Evolutionary conservation across 2,797 vertebrate species (phyloP).

Genomic region (Smutsia temminckii): DNA sequence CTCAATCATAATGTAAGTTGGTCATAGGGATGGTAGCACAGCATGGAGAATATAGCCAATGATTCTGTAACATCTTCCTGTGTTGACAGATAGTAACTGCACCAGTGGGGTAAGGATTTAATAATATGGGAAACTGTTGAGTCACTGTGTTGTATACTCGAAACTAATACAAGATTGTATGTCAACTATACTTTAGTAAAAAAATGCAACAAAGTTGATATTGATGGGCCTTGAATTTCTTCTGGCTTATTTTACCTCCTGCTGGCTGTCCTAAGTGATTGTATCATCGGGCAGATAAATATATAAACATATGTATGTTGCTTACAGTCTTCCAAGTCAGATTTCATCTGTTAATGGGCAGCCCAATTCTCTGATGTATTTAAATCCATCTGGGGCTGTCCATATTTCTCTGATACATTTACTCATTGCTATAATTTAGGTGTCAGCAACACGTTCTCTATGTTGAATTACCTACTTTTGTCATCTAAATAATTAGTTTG

Average conservation of each 20-base stretch:
- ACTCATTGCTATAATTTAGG: conserved; percentile 4
- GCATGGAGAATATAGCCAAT: too few relatives aligned
- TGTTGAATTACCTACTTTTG: conserved; percentile 54
- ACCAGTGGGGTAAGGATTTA: too few relatives aligned
- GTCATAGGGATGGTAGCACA: too few relatives aligned
- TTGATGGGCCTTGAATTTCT: neutral
- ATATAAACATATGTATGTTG: neutral
- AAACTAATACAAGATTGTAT: too few relatives aligned
- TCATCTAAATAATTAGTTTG: conserved; percentile 57
- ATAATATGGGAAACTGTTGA: too few relatives aligned
- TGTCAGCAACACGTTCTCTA: conserved; percentile 44
- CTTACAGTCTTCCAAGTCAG: neutral
- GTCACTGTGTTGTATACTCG: too few relatives aligned
- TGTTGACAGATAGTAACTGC: too few relatives aligned
- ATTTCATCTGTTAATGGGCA: conserved; percentile 13
- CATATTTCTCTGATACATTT: conserved; percentile 28
- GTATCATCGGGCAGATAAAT: neutral
- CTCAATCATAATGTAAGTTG: too few relatives aligned
- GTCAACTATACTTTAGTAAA: too few relatives aligned
- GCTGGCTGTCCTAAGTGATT: neutral
- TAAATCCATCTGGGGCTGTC: conserved; percentile 28
- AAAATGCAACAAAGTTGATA: neutral
- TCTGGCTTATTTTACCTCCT: neutral
- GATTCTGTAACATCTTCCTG: too few relatives aligned
- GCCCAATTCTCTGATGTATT: conserved; percentile 14